Conservation (phyloP, 53 echinoderm and acorn worm species). For the Paracentrotus lividus region DNA sequence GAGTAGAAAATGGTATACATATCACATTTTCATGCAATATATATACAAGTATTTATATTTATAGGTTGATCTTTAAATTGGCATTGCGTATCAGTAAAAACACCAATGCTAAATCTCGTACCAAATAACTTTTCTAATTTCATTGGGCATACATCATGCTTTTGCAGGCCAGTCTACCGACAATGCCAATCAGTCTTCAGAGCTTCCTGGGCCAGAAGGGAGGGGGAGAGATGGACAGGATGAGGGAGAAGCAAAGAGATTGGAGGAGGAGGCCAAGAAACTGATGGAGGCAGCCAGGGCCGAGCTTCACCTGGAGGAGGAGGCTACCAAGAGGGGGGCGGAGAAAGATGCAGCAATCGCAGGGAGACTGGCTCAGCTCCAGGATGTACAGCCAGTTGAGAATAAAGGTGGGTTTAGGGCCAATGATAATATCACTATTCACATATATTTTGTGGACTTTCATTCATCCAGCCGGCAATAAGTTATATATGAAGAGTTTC, state of each 20-base stretch:
- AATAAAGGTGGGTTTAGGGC: constrained; percentile 15
- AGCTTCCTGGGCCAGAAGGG: neutral
- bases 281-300: constrained; percentile 77
- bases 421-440: too few relatives aligned
- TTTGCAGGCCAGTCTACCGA: neutral
- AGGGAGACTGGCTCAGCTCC: constrained; percentile 83
- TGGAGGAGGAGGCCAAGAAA: constrained; percentile 78
- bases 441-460: too few relatives aligned
- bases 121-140: too few relatives aligned
- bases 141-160: too few relatives aligned
- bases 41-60: too few relatives aligned
- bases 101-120: too few relatives aligned
- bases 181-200: constrained; percentile 7
- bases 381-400: constrained; percentile 40
- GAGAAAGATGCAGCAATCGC: constrained; percentile 81
- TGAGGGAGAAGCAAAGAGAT: constrained; percentile 78
- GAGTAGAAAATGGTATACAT: too few relatives aligned
- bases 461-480: too few relatives aligned
- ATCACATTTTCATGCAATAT: too few relatives aligned
- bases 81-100: too few relatives aligned
- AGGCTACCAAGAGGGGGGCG: constrained; percentile 65
- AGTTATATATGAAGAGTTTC: too few relatives aligned
- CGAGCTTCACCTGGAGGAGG: constrained; percentile 72
- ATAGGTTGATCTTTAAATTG: too few relatives aligned
- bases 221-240: neutral